phyloP scores from a whole-genome alignment of 2,797 vertebrate species.

The Buphagus erythrorhynchus region DNA sequence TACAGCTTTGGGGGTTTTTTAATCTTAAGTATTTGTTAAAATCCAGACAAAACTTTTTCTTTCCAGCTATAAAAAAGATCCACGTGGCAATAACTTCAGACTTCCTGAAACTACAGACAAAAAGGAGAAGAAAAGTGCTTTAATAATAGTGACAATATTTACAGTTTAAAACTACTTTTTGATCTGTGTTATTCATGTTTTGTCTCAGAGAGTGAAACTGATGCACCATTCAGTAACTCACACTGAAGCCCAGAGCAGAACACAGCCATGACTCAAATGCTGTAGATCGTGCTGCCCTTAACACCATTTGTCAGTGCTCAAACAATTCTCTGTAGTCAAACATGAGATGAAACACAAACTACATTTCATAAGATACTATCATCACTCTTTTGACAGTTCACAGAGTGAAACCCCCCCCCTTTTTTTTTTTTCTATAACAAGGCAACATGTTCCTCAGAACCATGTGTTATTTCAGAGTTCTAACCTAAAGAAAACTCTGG shows the following conservation, averaged over 20 bases:
- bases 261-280: not conserved
- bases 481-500: not conserved
- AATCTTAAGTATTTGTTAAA: not conserved
- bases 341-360: not conserved
- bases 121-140: not conserved
- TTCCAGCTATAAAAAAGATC: not conserved
- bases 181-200: not conserved
- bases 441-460: not conserved
- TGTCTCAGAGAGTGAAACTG: not conserved
- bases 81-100: not conserved
- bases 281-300: not conserved
- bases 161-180: not conserved
- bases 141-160: not conserved
- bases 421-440: not conserved
- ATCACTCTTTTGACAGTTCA: not conserved
- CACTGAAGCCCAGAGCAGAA: not conserved
- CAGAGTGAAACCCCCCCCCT: rapidly evolving
- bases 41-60: not conserved
- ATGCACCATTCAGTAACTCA: not conserved
- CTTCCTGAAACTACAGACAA: not conserved
- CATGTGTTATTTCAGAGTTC: not conserved
- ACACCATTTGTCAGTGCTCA: not conserved
- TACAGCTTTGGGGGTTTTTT: not conserved
- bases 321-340: not conserved
- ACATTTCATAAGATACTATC: not conserved